Evolutionary conservation across 2,797 vertebrate species (phyloP).

Genomic region (Gila robusta): DNA sequence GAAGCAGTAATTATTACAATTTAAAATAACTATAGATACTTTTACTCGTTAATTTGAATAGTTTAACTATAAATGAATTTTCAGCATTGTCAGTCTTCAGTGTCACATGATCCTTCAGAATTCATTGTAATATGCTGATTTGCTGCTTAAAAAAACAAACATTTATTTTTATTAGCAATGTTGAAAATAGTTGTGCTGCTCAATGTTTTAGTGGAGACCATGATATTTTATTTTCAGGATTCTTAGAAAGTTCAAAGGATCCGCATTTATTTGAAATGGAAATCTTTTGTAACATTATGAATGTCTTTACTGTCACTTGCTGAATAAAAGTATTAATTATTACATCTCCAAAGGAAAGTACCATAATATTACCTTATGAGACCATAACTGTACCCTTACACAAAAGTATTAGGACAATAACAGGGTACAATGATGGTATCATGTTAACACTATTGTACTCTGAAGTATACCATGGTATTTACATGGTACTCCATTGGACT

Average conservation of each 20-base stretch:
- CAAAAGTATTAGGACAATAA: not conserved
- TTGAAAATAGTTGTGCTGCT: not conserved
- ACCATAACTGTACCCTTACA: not conserved
- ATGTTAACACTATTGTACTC: not conserved
- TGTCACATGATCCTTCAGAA: not conserved
- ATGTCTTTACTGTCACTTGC: not conserved
- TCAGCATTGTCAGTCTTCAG: not conserved
- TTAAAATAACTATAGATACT: not conserved
- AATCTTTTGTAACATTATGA: not conserved
- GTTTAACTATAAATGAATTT: not conserved
- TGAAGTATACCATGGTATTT: not conserved
- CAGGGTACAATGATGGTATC: not conserved
- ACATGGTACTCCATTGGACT: not conserved
- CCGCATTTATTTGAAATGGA: not conserved
- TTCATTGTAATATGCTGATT: not conserved
- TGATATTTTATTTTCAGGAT: not conserved
- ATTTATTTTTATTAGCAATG: not conserved
- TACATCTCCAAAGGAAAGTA: too few relatives aligned
- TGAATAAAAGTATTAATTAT: not conserved
- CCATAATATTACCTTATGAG: not conserved
- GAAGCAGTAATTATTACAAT: not conserved
- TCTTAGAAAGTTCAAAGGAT: not conserved
- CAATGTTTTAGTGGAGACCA: not conserved
- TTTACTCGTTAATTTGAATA: not conserved
- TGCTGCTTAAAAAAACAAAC: not conserved